Conservation (phyloP, 2,113 vertebrate species). For the Picathartes gymnocephalus region DNA sequence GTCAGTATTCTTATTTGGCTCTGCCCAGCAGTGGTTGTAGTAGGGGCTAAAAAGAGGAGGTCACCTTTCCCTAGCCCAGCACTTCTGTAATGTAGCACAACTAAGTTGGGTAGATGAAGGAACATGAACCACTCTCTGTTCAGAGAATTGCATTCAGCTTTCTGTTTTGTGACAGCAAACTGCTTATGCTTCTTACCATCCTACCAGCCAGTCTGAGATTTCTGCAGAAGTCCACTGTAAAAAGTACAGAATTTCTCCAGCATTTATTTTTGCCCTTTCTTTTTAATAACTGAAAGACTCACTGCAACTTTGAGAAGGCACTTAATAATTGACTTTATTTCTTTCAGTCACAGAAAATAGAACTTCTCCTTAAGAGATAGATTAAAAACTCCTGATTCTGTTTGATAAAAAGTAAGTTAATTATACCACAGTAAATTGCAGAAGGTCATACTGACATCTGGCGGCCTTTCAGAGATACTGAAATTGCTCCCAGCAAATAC, state of each 20-base stretch:
- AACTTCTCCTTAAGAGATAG: background rate
- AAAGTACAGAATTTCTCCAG: background rate
- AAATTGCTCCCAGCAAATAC: background rate
- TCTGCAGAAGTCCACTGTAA: background rate
- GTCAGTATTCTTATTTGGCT: background rate
- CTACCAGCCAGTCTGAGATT: background rate
- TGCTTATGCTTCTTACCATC: background rate
- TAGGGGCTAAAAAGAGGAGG: background rate
- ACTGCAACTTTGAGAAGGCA: background rate
- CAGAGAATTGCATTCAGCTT: background rate
- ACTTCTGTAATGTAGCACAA: background rate
- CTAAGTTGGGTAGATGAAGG: background rate
- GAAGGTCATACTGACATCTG: slow-evolving; percentile 41
- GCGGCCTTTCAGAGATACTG: background rate
- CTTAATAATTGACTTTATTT: background rate
- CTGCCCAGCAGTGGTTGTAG: background rate
- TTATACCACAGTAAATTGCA: background rate
- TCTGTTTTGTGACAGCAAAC: background rate
- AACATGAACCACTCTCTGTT: background rate
- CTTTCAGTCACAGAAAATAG: background rate
- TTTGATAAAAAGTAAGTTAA: background rate
- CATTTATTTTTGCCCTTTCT: background rate
- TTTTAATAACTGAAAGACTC: background rate
- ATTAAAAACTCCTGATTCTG: background rate
- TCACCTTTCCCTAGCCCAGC: background rate